Percentiles rank a stretch among this genome's conserved stretches.
These are phyloP conservation scores for Bombus sibiricus DNA, from an alignment of 1,140 invertebrate species.

Conservation along the genomic window DNA sequence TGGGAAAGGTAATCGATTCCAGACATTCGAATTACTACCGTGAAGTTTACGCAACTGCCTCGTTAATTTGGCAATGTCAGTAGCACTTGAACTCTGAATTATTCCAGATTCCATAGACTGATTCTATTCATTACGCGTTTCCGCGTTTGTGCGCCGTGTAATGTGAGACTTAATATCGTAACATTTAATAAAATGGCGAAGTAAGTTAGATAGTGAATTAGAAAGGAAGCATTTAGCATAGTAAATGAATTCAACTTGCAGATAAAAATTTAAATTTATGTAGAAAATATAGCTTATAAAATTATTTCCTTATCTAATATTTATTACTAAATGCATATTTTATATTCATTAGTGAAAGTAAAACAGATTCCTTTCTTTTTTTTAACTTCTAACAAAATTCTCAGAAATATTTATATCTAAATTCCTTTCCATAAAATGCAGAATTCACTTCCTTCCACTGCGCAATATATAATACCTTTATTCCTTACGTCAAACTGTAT, in stretches of 20 bases:
- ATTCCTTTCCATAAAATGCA: too few species aligned
- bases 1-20: conserved; percentile 57
- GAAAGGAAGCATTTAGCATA: conserved; percentile 41
- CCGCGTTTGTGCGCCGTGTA: not conserved
- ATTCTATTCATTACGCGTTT: conserved; percentile 22
- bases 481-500: too few species aligned
- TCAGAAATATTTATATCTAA: too few species aligned
- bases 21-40: conserved; percentile 57
- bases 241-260: not conserved
- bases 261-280: too few species aligned
- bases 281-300: too few species aligned
- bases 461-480: too few species aligned
- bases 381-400: too few species aligned
- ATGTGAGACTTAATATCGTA: not conserved
- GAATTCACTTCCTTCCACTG: too few species aligned
- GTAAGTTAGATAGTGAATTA: not conserved
- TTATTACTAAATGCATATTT: too few species aligned
- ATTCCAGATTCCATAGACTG: conserved; percentile 43
- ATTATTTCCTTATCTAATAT: too few species aligned
- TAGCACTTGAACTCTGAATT: conserved; percentile 59
- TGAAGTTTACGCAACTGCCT: conserved; percentile 58
- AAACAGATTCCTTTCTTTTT: too few species aligned
- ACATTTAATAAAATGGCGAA: not conserved
- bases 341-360: too few species aligned
- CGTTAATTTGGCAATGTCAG: conserved; percentile 59